A percentile compares a stretch with the other conserved stretches of the same genome.
Evolutionary conservation across 2,797 vertebrate species (phyloP).

Genomic region (Chrosomus eos): DNA sequence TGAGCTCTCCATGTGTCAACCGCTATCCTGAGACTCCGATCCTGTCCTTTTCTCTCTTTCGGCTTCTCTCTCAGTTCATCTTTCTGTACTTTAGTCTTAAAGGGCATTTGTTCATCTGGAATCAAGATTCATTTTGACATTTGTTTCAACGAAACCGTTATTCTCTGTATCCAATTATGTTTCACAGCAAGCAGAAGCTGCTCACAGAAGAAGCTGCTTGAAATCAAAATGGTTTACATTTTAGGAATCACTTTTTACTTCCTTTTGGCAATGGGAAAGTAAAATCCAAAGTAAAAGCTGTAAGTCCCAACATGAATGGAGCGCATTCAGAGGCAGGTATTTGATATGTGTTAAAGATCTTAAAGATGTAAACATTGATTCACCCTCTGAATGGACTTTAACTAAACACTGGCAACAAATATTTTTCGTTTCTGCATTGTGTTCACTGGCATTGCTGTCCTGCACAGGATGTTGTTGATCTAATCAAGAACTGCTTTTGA

Average conservation of each 20-base stretch:
- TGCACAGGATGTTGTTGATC: constrained; percentile 35
- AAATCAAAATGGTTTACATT: neutral
- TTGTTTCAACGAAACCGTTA: neutral
- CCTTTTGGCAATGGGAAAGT: neutral
- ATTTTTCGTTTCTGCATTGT: constrained; percentile 1
- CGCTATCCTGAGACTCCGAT: constrained; percentile 52
- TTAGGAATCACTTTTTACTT: neutral
- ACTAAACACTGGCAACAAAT: constrained; percentile 12
- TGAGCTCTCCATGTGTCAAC: constrained; percentile 51
- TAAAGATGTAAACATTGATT: constrained; percentile 54
- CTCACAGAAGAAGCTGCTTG: neutral
- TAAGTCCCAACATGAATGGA: constrained; percentile 36
- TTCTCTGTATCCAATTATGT: neutral
- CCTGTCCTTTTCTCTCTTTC: constrained; percentile 33
- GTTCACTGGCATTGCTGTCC: neutral
- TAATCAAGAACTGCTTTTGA: constrained; percentile 37
- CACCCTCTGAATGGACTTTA: constrained; percentile 29
- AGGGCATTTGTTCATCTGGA: constrained; percentile 48
- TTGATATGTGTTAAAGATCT: constrained; percentile 38
- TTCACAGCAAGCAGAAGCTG: neutral
- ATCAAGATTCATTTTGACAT: constrained; percentile 24
- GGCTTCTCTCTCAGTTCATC: neutral
- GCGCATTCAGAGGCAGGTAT: constrained; percentile 45
- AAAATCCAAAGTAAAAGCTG: constrained; percentile 13
- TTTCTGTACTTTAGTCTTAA: constrained; percentile 46